Base-by-base conservation (phyloP, 1,140 invertebrate genomes). In the Orchestia grillus region DNA sequence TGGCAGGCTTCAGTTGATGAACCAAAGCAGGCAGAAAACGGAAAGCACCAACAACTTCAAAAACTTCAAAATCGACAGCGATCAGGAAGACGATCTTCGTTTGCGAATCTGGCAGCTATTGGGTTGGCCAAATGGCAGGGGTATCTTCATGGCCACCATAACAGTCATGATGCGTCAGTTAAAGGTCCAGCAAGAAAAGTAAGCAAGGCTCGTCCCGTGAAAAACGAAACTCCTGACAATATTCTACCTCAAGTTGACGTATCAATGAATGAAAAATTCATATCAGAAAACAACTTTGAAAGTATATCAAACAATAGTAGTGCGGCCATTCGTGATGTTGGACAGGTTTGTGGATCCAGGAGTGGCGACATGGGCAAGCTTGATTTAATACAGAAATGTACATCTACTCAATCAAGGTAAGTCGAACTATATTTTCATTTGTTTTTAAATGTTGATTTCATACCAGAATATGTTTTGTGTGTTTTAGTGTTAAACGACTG, bases 21-120 rank as follows among this genome's bases (percentile, higher is more conserved):
- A 36, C 11, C 62, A 77, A 77, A 77, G 28, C 11, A 77, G 62
- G 62, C 11, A 77, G 62, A 23, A 36, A 77, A 28, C 28, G 62
- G 62, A 77, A 77, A 77, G 62, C 11, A 77, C 36, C 11, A 77
- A 15, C 62, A 77, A 77, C 1, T 77, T 36, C 62, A 90, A 6
- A 90, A 90, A 44, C 88, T 42, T 16, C 88, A 90, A 90, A 41
- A 94, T 44, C 43, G 40, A n/a, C 92, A 45, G 36, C 92, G 43
- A 4, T 44, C 90, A 44, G 90, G 90, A 36, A 45, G 44, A 45
- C 41, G 92, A 94, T 94, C 43, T 94, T 94, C 92, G 11, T 94
- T 94, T 42, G 92, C 92, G 36, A 94, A 94, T 45, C 40, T 94
- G 92, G 92, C 92, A n/a, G 92, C 92, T 11, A 45, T 94, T 47